Evolutionary conservation across 2,888 invertebrate species (phyloP), one percentile per base, ranked within the genome.

Genomic region (Phymatocera aterrima): DNA sequence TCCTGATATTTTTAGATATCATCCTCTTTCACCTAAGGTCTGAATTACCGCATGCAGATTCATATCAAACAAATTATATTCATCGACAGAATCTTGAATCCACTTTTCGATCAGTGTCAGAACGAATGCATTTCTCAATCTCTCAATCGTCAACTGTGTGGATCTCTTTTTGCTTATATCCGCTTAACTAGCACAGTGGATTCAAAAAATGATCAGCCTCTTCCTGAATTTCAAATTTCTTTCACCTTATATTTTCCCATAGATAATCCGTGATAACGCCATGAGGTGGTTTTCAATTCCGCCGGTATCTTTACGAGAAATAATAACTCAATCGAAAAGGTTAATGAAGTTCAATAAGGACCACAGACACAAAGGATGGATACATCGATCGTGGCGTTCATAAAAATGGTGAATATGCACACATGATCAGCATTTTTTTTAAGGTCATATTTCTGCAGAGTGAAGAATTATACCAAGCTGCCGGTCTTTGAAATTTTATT

Each of bases 1-100:
- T 79, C 74, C 75, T 15, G 83, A 84, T 64, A 80, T 84, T 40
- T 79, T 82, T 24, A 82, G 79, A 60, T 81, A 80, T 79, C 80
- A 83, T 78, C 82, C 75, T 18, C 80, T 64, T 18, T 18, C 37
- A 15, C 48, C 61, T 6, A 77, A 83, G 83, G 83, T 83, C 78
- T 43, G 81, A 72, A 68, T 24, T 72, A 72, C 34, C 18, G 8
- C 1, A 1, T 37, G 10, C 10, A 64, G 15, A 64, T 18, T 37
- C 1, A 10, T 15, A 10, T 37, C n/a, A 12, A 37, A 37, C 37
- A 8, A 37, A 5, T 37, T 37, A 37, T 24, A 60, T 28, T 60
- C 31, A 15, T 12, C 10, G 4, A n/a, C 24, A 51, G 1, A 51
- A 51, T 21, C 8, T 51, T 2, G 18, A 51, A 4, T 21, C 12